Evolutionary conservation across 2,797 vertebrate species (phyloP).

Genomic region (Otolemur crassicaudatus): DNA sequence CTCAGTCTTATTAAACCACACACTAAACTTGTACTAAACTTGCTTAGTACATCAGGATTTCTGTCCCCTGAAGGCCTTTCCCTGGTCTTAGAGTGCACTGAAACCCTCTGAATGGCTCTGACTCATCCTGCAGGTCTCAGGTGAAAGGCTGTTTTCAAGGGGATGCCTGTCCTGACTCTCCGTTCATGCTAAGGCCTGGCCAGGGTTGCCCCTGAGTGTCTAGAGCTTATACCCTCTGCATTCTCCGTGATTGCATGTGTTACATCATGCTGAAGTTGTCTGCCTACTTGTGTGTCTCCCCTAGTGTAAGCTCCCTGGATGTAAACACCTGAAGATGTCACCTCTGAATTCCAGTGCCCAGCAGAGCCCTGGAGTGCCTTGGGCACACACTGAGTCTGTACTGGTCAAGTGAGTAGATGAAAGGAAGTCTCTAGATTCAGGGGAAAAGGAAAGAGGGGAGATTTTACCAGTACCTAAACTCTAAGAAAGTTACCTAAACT

Average conservation of each 20-base stretch:
- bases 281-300: background rate
- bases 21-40: background rate
- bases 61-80: background rate
- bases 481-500: background rate
- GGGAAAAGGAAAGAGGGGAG: background rate
- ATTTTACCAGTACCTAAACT: background rate
- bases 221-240: background rate
- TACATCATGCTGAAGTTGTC: accelerated
- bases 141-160: background rate
- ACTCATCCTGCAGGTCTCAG: background rate
- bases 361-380: accelerated
- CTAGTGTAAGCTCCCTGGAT: background rate
- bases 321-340: background rate
- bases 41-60: background rate
- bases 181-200: background rate
- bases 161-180: background rate
- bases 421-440: background rate
- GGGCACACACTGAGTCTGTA: no score
- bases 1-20: accelerated
- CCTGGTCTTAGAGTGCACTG: accelerated
- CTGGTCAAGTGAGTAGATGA: no score
- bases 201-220: no score
- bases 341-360: background rate
- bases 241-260: accelerated
- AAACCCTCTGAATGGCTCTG: background rate